These are phyloP conservation scores for Xiphias gladius DNA, from an alignment of 2,113 vertebrate genomes.

Conservation along the genomic window DNA sequence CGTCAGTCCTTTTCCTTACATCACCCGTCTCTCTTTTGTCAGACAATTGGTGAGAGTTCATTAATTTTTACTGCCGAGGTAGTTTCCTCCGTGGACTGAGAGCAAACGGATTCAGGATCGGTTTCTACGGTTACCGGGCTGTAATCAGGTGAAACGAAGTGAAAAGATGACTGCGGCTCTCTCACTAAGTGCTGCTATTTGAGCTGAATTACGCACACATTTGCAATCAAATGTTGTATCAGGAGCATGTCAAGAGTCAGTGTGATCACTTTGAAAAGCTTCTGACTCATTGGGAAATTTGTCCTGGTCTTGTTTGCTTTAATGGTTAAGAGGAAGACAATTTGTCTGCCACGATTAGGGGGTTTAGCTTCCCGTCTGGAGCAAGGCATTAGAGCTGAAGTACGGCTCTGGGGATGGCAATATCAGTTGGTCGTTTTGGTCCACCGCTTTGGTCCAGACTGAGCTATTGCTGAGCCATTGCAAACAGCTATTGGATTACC, in stretches of 20 bases:
- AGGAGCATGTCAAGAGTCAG: not conserved
- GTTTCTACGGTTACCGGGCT: slow-evolving; percentile 27
- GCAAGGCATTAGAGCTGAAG: not conserved
- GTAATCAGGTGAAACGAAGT: slow-evolving; percentile 56
- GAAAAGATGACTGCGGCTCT: slow-evolving; percentile 32
- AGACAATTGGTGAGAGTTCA: slow-evolving; percentile 59
- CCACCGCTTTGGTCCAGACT: too few species aligned
- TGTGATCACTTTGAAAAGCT: not conserved
- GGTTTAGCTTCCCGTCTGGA: not conserved
- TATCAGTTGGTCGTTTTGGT: too few species aligned
- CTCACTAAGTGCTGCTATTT: slow-evolving; percentile 40
- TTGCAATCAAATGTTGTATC: slow-evolving; percentile 27
- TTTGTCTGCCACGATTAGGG: not conserved
- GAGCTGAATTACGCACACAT: slow-evolving; percentile 37
- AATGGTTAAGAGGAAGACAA: not conserved
- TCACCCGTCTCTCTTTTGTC: slow-evolving; percentile 28
- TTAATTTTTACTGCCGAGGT: slow-evolving; percentile 62
- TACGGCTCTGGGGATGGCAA: too few species aligned
- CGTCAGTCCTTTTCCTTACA: slow-evolving; percentile 24
- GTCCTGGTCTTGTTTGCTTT: not conserved
- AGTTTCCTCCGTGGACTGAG: slow-evolving; percentile 48
- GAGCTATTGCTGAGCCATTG: not conserved
- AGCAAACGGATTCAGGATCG: slow-evolving; percentile 11
- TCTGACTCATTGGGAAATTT: not conserved
- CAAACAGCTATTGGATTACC: too few species aligned